These are phyloP conservation scores for Eurypyga helias DNA, from an alignment of 2,113 vertebrate species.

Conservation along the genomic window DNA sequence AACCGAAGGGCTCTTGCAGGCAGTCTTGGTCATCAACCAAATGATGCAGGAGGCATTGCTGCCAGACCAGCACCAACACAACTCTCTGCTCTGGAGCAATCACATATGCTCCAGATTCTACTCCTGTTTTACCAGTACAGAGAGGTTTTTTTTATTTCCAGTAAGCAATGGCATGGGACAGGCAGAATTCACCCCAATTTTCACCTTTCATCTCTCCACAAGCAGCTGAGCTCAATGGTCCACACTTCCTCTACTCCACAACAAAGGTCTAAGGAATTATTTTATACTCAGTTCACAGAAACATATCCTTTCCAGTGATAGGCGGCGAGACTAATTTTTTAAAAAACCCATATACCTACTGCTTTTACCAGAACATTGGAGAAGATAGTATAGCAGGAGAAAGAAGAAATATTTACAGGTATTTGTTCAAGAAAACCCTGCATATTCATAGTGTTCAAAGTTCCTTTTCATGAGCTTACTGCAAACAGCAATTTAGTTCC, in stretches of 20 bases:
- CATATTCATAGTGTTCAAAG: not conserved
- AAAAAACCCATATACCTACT: not conserved
- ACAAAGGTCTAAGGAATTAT: not conserved
- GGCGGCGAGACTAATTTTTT: not conserved
- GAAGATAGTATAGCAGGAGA: not conserved
- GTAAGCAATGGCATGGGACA: not conserved
- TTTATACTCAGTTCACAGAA: not conserved
- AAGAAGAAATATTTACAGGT: not conserved
- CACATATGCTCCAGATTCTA: not conserved
- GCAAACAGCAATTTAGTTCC: slow-evolving; percentile 15
- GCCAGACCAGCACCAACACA: not conserved
- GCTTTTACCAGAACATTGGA: not conserved
- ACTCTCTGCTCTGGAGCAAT: not conserved
- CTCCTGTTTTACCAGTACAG: not conserved
- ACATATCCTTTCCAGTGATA: not conserved
- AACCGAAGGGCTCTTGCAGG: not conserved
- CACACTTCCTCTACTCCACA: not conserved
- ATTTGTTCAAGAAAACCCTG: not conserved
- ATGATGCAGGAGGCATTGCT: not conserved
- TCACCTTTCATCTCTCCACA: not conserved
- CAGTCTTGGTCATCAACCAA: not conserved
- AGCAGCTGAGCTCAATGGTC: not conserved
- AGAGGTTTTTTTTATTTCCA: not conserved
- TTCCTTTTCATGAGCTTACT: slow-evolving; percentile 9
- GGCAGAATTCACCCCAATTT: not conserved